Conservation (phyloP, 2,113 vertebrate genomes). For the Labeo rohita region DNA sequence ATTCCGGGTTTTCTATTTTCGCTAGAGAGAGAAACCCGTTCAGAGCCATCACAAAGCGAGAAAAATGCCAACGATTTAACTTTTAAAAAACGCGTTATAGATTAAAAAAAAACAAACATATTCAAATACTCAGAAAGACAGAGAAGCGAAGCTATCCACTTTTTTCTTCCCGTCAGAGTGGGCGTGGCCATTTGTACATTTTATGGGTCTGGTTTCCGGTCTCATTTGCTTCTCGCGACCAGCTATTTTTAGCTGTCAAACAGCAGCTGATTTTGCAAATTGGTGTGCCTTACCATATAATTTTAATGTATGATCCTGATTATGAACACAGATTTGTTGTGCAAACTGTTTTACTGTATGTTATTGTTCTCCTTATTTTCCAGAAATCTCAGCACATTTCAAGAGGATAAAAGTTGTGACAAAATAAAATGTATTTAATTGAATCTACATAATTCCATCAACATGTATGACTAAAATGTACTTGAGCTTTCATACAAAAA, state of each 20-base stretch:
- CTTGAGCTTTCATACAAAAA: not conserved
- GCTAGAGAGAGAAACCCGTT: not conserved
- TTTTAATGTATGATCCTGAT: too few relatives aligned
- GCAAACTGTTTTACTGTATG: too few relatives aligned
- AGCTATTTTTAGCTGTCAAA: too few relatives aligned
- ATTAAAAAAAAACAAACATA: too few relatives aligned
- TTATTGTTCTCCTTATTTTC: too few relatives aligned
- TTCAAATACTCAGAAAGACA: not conserved
- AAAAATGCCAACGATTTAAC: not conserved
- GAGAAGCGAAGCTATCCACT: not conserved
- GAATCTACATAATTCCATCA: not conserved
- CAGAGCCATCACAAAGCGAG: not conserved
- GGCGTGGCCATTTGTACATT: too few relatives aligned
- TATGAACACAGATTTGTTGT: too few relatives aligned
- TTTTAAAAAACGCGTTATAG: not conserved
- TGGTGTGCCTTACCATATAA: too few relatives aligned
- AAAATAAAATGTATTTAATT: not conserved
- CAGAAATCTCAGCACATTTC: not conserved
- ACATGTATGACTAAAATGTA: not conserved
- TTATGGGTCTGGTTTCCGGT: too few relatives aligned
- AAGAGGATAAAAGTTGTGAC: not conserved
- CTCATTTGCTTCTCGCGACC: too few relatives aligned
- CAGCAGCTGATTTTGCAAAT: too few relatives aligned
- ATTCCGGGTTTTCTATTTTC: not conserved
- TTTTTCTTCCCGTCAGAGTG: too few relatives aligned